Evolutionary conservation across 1,140 invertebrate species (phyloP).

Genomic region (Orius insidiosus): DNA sequence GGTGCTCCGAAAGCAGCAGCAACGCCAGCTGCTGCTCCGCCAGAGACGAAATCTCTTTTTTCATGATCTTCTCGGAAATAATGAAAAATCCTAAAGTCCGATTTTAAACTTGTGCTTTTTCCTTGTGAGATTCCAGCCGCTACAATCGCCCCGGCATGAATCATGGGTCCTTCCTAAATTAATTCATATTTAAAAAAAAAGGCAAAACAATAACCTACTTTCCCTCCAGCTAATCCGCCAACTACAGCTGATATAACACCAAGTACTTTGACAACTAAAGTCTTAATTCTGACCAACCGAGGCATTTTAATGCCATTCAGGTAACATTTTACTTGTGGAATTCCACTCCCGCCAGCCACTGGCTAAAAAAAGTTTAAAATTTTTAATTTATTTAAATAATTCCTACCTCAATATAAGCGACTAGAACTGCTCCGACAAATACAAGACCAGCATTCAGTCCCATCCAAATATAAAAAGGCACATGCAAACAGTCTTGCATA

Average conservation of each 20-base stretch:
- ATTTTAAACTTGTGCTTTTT: constrained; percentile 75
- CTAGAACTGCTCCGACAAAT: constrained; percentile 63
- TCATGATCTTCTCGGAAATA: constrained; percentile 93
- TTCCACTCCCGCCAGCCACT: constrained; percentile 88
- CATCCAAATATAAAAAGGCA: constrained; percentile 65
- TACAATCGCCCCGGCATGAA: constrained; percentile 94
- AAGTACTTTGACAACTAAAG: constrained; percentile 75
- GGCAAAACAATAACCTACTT: too few species aligned
- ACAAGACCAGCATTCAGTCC: constrained; percentile 59
- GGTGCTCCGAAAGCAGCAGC: constrained; percentile 94
- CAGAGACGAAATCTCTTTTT: constrained; percentile 96
- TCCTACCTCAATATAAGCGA: constrained; percentile 67
- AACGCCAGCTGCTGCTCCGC: constrained; percentile 91
- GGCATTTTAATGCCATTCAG: constrained; percentile 96
- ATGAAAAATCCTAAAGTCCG: constrained; percentile 74
- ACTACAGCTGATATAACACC: constrained; percentile 88
- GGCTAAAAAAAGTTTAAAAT: constrained; percentile 36
- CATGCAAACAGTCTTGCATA: constrained; percentile 41
- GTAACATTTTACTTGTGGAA: constrained; percentile 98
- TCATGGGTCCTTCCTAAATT: constrained; percentile 93
- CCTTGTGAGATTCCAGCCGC: constrained; percentile 96
- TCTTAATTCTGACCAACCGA: constrained; percentile 82
- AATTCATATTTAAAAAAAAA: too few species aligned
- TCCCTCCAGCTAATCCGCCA: constrained; percentile 90
- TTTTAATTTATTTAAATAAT: neutral